Conservation (phyloP, 2,113 vertebrate species). For the Leptocoma aspasia region DNA sequence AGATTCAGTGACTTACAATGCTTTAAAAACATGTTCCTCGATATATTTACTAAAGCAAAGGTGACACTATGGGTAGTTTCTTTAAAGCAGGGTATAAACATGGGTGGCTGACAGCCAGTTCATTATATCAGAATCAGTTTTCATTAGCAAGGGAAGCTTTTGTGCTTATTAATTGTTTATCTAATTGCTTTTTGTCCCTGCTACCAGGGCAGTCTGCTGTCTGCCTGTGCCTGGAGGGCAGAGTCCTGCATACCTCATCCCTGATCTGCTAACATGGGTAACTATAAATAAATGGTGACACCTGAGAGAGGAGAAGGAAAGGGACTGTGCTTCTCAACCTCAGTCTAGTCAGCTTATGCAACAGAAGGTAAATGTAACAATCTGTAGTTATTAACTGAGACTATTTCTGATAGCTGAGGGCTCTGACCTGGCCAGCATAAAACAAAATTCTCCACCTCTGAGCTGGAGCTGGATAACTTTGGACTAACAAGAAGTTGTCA, state of each 20-base stretch:
- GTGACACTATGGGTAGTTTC: neutral
- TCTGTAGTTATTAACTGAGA: neutral
- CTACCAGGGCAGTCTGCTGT: neutral
- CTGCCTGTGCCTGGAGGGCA: neutral
- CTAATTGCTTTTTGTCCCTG: constrained; percentile 2
- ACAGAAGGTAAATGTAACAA: neutral
- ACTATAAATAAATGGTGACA: constrained; percentile 59
- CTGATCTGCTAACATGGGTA: neutral
- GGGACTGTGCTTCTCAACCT: neutral
- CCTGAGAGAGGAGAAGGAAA: neutral
- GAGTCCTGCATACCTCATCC: neutral
- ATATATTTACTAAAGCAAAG: neutral
- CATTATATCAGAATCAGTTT: neutral
- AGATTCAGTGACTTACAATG: neutral
- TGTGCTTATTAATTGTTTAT: constrained; percentile 22
- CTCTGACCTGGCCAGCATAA: neutral
- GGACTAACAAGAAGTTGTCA: neutral
- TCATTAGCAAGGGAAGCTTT: neutral
- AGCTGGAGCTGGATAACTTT: neutral
- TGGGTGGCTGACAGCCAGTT: neutral
- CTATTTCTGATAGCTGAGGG: neutral
- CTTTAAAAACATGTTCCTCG: neutral
- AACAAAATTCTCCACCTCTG: neutral
- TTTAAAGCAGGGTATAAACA: neutral
- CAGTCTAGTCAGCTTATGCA: neutral